Conservation (phyloP, 2,113 vertebrate species). For the Catagonus wagneri region DNA sequence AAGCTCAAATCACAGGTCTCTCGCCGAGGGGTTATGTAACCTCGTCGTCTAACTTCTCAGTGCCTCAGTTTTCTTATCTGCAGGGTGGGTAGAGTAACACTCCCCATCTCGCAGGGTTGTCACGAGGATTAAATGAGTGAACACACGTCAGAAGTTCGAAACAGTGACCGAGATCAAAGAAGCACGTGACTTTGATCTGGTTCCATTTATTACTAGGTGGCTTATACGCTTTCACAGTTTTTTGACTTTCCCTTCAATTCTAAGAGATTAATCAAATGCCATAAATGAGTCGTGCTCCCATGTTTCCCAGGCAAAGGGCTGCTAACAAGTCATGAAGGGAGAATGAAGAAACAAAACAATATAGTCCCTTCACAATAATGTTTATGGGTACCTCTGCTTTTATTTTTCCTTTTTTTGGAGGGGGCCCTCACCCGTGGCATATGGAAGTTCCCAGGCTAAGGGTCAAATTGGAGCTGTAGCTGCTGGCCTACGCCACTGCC, state of each 20-base stretch:
- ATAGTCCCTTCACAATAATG: background rate
- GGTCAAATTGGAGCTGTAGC: too few species aligned
- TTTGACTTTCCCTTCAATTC: slow-evolving; percentile 39
- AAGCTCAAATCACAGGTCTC: fast-evolving
- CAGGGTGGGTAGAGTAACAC: background rate
- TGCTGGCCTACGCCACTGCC: too few species aligned
- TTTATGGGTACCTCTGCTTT: background rate
- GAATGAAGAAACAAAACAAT: background rate
- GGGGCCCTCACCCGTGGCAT: too few species aligned
- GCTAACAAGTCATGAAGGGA: background rate
- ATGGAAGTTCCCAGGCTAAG: too few species aligned
- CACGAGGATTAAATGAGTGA: background rate
- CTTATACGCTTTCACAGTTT: background rate
- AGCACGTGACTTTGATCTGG: background rate
- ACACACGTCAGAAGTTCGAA: background rate
- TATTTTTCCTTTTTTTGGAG: too few species aligned
- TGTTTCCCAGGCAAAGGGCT: background rate
- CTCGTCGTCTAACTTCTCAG: background rate
- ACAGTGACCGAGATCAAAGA: background rate
- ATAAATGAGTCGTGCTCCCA: background rate
- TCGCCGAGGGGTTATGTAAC: background rate
- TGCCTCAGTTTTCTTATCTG: background rate
- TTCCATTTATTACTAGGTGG: background rate
- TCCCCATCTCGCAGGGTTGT: fast-evolving
- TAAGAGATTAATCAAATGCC: background rate